Base-by-base conservation (phyloP, 1,140 invertebrate species). In the Drosophila sucinea region DNA sequence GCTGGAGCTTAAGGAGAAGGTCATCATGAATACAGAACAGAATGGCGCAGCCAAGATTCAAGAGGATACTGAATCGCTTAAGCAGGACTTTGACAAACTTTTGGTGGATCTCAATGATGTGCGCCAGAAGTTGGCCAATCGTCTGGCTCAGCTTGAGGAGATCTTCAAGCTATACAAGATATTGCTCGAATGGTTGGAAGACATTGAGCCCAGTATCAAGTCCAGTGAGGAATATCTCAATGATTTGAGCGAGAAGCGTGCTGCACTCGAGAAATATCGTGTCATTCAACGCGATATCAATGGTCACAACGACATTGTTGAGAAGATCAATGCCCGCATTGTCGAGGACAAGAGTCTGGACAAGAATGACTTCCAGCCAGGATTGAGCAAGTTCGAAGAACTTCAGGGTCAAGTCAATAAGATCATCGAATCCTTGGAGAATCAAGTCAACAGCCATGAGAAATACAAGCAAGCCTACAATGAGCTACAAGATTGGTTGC, bases 21-120 rank as follows among this genome's bases (percentile, higher is more conserved):
- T 98, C 0, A 97, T 98, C 3, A 95, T 98, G 93, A 98, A 98
- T 84, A 98, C 97, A 0, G 97, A 98, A 92, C 95, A 96, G 73
- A 94, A 94, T 71, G 97, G 97, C 1, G 96, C 96, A 1, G 94
- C 94, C 0, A 97, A 97, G 90, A 97, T 98, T 60, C 95, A 98
- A 91, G 97, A 98, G 90, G 96, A 97, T 78, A 97, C 96, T 0
- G 97, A 97, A 76, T 96, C 95, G 76, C 92, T 99, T 3, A 97
- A 97, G 91, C 94, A 95, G 78, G 97, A 98, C 87, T 98, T 98
- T 90, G 97, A 98, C 68, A 97, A 96, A 81, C 90, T 98, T 0
- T 93, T 98, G 54, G 92, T 93, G 56, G 97, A 98, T 79, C 95
- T 98, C 27, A 95, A 97, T 90, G 96, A 97, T 40, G 93, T 95